Evolutionary conservation across 2,113 vertebrate species (phyloP).

Genomic region (Orientallactaga bullata): DNA sequence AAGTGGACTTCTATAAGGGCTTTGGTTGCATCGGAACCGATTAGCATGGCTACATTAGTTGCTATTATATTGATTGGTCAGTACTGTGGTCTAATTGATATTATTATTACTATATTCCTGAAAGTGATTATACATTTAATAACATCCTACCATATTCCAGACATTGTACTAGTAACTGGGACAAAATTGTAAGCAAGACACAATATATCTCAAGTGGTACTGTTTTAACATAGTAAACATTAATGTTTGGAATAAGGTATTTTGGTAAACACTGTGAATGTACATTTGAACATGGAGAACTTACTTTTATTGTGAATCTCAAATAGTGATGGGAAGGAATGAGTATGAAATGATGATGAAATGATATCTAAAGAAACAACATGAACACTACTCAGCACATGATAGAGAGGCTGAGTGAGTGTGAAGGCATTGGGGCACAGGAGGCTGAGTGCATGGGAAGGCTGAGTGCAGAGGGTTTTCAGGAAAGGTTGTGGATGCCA

Average conservation of each 20-base stretch:
- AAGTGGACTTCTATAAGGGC: background rate
- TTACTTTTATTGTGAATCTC: background rate
- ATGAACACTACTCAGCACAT: no score
- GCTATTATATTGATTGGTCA: background rate
- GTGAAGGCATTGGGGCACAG: fast-evolving
- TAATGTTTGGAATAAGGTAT: background rate
- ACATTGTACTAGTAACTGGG: no score
- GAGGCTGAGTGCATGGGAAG: background rate
- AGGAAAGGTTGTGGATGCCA: background rate
- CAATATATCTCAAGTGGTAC: no score
- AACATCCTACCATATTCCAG: background rate
- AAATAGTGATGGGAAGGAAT: background rate
- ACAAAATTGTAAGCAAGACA: background rate
- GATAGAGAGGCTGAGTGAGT: background rate
- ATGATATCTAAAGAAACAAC: background rate
- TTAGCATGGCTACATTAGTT: background rate
- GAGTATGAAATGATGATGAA: background rate
- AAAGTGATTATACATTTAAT: background rate
- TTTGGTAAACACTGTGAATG: background rate
- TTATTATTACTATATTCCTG: background rate
- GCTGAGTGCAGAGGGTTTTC: background rate
- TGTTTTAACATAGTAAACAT: no score
- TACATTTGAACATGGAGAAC: background rate
- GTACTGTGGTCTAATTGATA: background rate
- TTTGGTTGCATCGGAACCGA: background rate